A percentile compares a stretch with the other conserved stretches of the same genome.
Evolutionary conservation across 2,113 vertebrate species (phyloP).

Genomic region (Nothoprocta perdicaria): DNA sequence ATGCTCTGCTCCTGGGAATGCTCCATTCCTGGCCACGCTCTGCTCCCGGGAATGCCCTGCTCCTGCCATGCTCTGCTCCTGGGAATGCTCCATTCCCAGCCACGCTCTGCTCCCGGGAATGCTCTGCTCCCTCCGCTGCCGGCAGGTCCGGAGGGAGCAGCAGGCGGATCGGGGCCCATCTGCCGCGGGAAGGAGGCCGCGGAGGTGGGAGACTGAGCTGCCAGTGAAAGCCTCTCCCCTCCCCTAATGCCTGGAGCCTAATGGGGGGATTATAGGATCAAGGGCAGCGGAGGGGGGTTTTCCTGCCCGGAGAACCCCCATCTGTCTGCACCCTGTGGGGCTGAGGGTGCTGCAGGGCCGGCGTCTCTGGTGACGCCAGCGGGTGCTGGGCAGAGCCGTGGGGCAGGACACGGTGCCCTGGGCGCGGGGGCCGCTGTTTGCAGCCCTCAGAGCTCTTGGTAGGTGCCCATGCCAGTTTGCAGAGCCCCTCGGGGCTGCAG

Average conservation of each 20-base stretch:
- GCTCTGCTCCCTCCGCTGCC: background rate
- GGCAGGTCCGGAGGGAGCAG: background rate
- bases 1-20: background rate
- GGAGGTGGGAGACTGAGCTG: background rate
- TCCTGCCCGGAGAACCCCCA: rapidly evolving
- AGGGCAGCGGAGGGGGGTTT: rapidly evolving
- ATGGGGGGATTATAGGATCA: conserved; percentile 36
- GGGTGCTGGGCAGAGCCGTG: background rate
- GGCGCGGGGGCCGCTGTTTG: background rate
- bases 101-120: background rate
- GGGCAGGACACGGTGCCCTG: background rate
- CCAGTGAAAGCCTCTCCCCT: conserved; percentile 9
- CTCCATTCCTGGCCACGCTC: too few species aligned
- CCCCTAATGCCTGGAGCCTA: background rate
- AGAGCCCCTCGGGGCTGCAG: background rate
- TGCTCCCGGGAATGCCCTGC: background rate
- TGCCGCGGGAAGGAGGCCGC: background rate
- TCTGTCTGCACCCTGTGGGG: background rate
- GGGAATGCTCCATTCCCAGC: background rate
- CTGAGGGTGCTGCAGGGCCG: rapidly evolving
- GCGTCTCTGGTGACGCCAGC: rapidly evolving
- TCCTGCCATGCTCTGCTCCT: too few species aligned
- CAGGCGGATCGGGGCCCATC: rapidly evolving
- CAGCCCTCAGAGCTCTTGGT: background rate
- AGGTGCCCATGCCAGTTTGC: too few species aligned